Evolutionary conservation across 2,113 vertebrate genomes (phyloP), one percentile per base, ranked within the genome.

Genomic region (Melanotaenia duboulayi): DNA sequence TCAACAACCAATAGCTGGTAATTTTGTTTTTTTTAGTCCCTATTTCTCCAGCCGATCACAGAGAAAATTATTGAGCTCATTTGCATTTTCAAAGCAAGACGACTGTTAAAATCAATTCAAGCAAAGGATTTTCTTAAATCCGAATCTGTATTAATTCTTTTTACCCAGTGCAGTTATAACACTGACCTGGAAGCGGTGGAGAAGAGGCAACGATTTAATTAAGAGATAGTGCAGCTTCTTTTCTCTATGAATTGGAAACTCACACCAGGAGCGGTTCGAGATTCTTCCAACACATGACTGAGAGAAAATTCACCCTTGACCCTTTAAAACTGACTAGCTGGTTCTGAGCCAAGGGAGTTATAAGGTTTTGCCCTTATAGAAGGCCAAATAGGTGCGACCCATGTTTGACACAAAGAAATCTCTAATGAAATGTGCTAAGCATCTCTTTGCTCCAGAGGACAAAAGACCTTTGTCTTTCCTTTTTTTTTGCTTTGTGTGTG

Each of bases 401-500:
- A 23, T 1, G 57, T 11, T n/a, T 32, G 35, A 39, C 69, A 79
- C 65, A 81, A 66, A 59, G 74, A 49, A 73, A 48, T 16, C 25
- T 19, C 56, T 60, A 56, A 82, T 75, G 37, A 72, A 70, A 68
- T 7, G 52, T 48, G 60, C 42, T 42, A 40, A 23, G 67, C 60
- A 20, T 62, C 25, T 22, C 55, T 14, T 22, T 49, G 52, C 77
- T 76, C 67, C 12, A 1, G 39, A 58, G 66, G 48, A 88, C 86
- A 86, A 86, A 81, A 78, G 77, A 59, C 70, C 14, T 86, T 86
- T 87, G 71, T 90, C 68, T 79, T 64, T 28, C 3, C 6, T 28
- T 28, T 28, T 28, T 28, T 28, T 28, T 28, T 48, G 78, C 63
- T 66, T 48, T 73, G 76, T 82, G 67, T 81, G 32, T 84, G 74